Evolutionary conservation across 2,888 invertebrate genomes (phyloP), one percentile per base, ranked within the genome.

Genomic region (Oithona nana): DNA sequence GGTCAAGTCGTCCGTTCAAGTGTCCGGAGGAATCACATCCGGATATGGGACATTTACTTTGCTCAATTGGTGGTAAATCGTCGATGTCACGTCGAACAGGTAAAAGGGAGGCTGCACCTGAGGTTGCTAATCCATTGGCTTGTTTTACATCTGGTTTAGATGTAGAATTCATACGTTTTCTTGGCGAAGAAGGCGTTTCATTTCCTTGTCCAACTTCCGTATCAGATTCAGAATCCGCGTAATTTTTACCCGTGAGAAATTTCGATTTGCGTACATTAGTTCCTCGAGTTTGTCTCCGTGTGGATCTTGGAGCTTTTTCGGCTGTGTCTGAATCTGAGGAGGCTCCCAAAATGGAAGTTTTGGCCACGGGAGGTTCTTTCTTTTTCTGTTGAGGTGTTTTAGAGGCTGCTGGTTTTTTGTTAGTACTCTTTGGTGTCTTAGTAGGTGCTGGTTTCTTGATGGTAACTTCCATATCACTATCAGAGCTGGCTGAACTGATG

Each of bases 1-100:
- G 58, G 11, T 68, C 67, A 61, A 65, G 65, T 54, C 64, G 67
- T 1, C 69, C 69, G 24, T 66, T 65, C 3, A 67, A 64, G 57
- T 67, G 67, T 57, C 92, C 93, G 1, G 78, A 77, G 1, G 92
- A 92, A 71, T 92, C 87, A 62, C 86, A 94, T 4, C 78, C 85
- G 60, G 88, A 83, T 11, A 93, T 78, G 0, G 90, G 90, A 73
- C 93, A 92, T 65, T 82, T 79, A 57, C 84, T 76, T 68, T 88
- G 83, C 68, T 82, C 75, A 68, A 69, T 69, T 2, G 66, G 66
- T 0, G 66, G 66, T 28, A 65, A 49, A 30, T 29, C 54, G 39
- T 60, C 49, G 16, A 55, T 39, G 24, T 64, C 57, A 51, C 63
- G 55, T 16, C 57, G 26, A 11, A 63, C 59, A 13, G 59, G 59